Conservation (phyloP, 2,888 invertebrate species). For the Nematopogon swammerdamellus region DNA sequence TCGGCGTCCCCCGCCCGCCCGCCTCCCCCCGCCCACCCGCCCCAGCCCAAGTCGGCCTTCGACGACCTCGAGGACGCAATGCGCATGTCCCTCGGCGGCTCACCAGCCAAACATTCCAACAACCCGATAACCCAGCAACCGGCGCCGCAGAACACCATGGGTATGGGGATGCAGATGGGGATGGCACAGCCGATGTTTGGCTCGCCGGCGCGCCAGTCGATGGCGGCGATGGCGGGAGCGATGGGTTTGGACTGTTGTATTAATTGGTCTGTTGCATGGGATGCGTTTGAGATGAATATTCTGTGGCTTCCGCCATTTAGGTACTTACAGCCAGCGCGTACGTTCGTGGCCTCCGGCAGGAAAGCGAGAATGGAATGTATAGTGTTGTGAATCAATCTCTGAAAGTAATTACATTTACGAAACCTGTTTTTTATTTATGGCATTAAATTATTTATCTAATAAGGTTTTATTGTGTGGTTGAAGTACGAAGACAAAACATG, state of each 20-base stretch:
- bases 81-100: slow-evolving; percentile 64
- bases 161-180: slow-evolving; percentile 30
- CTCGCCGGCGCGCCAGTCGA: slow-evolving; percentile 43
- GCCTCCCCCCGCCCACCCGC: slow-evolving; percentile 41
- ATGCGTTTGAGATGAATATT: no score
- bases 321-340: no score
- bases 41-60: slow-evolving; percentile 59
- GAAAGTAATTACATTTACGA: no score
- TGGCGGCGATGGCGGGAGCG: slow-evolving; percentile 46
- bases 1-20: slow-evolving; percentile 50
- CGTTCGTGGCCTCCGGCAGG: no score
- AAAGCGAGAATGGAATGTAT: no score
- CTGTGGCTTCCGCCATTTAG: no score
- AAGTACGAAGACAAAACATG: no score
- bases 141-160: slow-evolving; percentile 23
- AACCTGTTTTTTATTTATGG: no score
- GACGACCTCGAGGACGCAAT: slow-evolving; percentile 68
- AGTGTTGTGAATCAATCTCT: no score
- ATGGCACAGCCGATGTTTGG: slow-evolving; percentile 25
- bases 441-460: no score
- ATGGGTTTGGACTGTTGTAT: slow-evolving; percentile 31
- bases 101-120: slow-evolving; percentile 38
- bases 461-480: no score
- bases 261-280: no score
- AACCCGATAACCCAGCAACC: slow-evolving; percentile 8